These are phyloP conservation scores for Apamea monoglypha DNA, from an alignment of 2,888 invertebrate genomes.

Conservation along the genomic window DNA sequence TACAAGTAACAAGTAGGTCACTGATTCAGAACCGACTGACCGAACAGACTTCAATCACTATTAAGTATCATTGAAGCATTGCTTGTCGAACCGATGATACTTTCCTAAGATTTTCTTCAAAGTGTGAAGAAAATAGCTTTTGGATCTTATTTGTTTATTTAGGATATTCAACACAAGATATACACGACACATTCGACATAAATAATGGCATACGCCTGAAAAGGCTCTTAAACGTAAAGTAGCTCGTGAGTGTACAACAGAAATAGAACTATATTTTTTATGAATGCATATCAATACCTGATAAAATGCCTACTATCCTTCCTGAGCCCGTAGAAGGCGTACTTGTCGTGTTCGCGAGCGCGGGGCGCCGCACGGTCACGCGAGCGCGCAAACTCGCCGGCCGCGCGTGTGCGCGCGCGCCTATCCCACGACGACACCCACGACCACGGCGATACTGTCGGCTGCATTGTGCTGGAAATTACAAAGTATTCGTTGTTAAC, in stretches of 20 bases:
- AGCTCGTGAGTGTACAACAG: not conserved
- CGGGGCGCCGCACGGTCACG: slow-evolving; percentile 34
- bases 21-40: not conserved
- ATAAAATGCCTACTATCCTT: slow-evolving; percentile 54
- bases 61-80: not conserved
- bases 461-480: slow-evolving; percentile 63
- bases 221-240: not conserved
- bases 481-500: not conserved
- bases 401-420: slow-evolving; percentile 49
- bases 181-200: not conserved
- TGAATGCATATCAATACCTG: slow-evolving; percentile 43
- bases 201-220: not conserved
- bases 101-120: not conserved
- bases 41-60: not conserved
- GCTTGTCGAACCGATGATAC: not conserved
- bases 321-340: slow-evolving; percentile 40
- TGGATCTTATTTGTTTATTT: not conserved
- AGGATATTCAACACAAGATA: not conserved
- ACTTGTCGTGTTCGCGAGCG: slow-evolving; percentile 40
- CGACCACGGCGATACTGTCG: slow-evolving; percentile 68
- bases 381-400: slow-evolving; percentile 42
- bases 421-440: slow-evolving; percentile 69
- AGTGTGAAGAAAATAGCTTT: not conserved
- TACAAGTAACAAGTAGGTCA: slow-evolving; percentile 1
- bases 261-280: not conserved